Percentiles rank a stretch among this genome's conserved stretches.
Conservation (phyloP, 2,888 invertebrate genomes). For the Drosophila recens region DNA sequence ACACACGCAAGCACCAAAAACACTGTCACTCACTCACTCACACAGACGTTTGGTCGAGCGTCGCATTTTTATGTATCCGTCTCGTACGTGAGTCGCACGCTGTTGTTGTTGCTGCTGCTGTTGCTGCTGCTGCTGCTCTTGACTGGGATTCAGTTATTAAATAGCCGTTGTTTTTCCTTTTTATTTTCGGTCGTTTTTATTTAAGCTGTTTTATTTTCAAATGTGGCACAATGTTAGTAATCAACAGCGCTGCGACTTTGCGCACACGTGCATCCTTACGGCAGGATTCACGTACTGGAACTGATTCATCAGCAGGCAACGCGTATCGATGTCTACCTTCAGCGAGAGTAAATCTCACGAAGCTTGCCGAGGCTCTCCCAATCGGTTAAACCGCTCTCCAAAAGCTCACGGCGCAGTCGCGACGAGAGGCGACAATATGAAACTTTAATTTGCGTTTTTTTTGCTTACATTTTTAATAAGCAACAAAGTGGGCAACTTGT, state of each 20-base stretch:
- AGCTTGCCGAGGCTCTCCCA: slow-evolving; percentile 20
- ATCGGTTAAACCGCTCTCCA: slow-evolving; percentile 15
- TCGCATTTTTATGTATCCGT: slow-evolving; percentile 75
- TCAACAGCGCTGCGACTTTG: slow-evolving; percentile 30
- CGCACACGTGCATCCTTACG: slow-evolving; percentile 77
- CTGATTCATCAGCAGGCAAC: slow-evolving; percentile 68
- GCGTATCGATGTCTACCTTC: slow-evolving; percentile 39
- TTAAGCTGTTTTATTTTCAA: slow-evolving; percentile 61
- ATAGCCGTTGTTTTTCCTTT: slow-evolving; percentile 56
- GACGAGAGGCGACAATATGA: slow-evolving; percentile 35
- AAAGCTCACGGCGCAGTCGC: slow-evolving; percentile 41
- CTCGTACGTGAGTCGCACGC: slow-evolving; percentile 67
- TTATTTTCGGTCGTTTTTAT: slow-evolving; percentile 34
- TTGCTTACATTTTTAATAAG: slow-evolving; percentile 71
- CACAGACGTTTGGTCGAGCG: slow-evolving; percentile 18
- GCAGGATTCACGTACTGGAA: slow-evolving; percentile 79
- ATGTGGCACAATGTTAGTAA: slow-evolving; percentile 68
- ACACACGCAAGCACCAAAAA: slow-evolving; percentile 15
- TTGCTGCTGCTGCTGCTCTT: slow-evolving; percentile 31
- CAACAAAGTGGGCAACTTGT: slow-evolving; percentile 47
- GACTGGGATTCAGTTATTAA: slow-evolving; percentile 75
- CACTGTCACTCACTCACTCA: slow-evolving; percentile 23
- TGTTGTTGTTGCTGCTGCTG: slow-evolving; percentile 24
- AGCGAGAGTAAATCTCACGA: slow-evolving; percentile 40
- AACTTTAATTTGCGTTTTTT: slow-evolving; percentile 73